Conservation (phyloP, 2,888 invertebrate genomes). For the Caenorhabditis becei region DNA sequence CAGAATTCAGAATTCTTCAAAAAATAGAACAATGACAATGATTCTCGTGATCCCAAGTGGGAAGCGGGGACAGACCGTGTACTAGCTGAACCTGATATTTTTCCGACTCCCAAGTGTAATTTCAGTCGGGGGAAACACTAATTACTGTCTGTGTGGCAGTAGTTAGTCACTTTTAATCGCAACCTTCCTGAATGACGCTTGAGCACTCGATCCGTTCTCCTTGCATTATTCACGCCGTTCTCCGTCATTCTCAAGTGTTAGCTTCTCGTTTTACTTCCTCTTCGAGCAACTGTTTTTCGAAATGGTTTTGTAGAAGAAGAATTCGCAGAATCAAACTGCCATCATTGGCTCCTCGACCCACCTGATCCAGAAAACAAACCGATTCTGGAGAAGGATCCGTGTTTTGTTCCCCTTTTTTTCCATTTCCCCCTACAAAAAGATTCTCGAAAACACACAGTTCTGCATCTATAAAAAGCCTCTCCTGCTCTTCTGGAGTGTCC, state of each 20-base stretch:
- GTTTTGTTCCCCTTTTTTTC: background rate
- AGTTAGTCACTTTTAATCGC: background rate
- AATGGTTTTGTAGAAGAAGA: background rate
- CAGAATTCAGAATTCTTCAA: no score
- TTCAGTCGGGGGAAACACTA: background rate
- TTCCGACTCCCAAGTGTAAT: background rate
- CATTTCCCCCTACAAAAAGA: slow-evolving; percentile 3
- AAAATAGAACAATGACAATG: no score
- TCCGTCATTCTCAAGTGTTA: background rate
- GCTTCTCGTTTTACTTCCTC: background rate
- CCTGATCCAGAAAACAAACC: background rate
- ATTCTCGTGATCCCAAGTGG: no score
- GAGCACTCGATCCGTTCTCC: background rate
- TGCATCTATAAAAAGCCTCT: slow-evolving; percentile 15
- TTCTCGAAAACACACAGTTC: slow-evolving; percentile 10
- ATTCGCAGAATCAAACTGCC: background rate
- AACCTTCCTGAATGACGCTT: background rate
- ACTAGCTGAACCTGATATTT: background rate
- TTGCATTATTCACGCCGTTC: background rate
- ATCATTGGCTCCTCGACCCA: background rate
- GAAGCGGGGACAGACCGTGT: no score
- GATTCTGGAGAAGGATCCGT: background rate
- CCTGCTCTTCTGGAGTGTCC: background rate
- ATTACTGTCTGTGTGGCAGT: background rate
- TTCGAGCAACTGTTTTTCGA: background rate